Evolutionary conservation across 1,140 invertebrate species (phyloP), one percentile per base, ranked within the genome.

Genomic region (Neotoxoptera formosana): DNA sequence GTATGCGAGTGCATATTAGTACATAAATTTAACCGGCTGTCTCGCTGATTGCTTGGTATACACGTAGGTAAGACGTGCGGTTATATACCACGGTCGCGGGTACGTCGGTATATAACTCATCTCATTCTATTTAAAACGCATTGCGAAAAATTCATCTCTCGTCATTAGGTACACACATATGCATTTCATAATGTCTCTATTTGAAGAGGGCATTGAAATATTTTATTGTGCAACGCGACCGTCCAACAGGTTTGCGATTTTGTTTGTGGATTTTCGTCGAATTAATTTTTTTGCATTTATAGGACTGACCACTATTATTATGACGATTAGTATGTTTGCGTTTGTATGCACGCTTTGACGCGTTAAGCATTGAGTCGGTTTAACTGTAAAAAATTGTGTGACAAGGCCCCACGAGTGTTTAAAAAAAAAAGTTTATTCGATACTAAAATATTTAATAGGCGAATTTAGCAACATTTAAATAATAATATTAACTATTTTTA

Each of bases 21-120:
- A 25, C 25, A 60, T 90, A 90, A 17, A 90, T 56, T 23, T 90
- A 90, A 90, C 23, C 34, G n/a, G n/a, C n/a, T 41, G 51, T 56
- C 53, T 41, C 30, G 36, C 4, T 30, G 51, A 90, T 60, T 41
- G 4, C 14, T n/a, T 36, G 34, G 7, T 9, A 17, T 88, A 88
- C 14, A 51, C 30, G 47, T 51, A 45, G 17, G 30, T 60, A 41
- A 41, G 41, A 41, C 14, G 23, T 30, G 3, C 1, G 1, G 30
- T 11, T 14, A 36, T 14, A 36, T 36, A 56, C 47, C 3, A 51
- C 7, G 30, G 20, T 51, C 20, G n/a, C n/a, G n/a, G n/a, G 87
- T 20, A 60, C 41, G 14, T 25, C 11, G n/a, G n/a, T n/a, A 4
- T 36, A 89, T 56, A 36, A 89, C 48, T 89, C 51, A 56, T 89